Conservation (phyloP, 2,113 vertebrate genomes). For the Pandion haliaetus region DNA sequence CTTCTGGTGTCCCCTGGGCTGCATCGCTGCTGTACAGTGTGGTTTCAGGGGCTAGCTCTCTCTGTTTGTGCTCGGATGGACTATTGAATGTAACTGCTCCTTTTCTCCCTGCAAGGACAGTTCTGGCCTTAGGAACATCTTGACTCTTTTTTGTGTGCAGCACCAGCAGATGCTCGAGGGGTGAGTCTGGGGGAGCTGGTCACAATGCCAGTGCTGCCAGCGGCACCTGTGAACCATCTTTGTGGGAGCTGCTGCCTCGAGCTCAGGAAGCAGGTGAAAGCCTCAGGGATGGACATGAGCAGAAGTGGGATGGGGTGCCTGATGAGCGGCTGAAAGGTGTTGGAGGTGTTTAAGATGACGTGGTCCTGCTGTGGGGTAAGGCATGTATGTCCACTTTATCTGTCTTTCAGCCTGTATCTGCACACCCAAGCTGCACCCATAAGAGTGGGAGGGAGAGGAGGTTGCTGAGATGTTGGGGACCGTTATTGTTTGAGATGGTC, state of each 20-base stretch:
- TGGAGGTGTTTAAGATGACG: slow-evolving; percentile 60
- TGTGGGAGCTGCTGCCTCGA: not conserved
- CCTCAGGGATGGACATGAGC: not conserved
- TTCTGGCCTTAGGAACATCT: accelerated
- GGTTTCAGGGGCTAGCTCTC: not conserved
- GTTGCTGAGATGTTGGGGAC: not conserved
- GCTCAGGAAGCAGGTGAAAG: not conserved
- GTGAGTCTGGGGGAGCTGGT: not conserved
- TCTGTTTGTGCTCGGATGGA: not conserved
- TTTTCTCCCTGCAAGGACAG: accelerated
- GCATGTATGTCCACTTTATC: not conserved
- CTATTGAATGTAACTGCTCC: accelerated
- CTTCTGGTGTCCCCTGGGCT: not conserved
- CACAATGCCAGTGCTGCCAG: not conserved
- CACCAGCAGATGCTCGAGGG: not conserved
- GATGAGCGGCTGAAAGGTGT: not conserved
- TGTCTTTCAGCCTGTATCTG: not conserved
- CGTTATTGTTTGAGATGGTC: accelerated
- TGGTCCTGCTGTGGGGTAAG: slow-evolving; percentile 77
- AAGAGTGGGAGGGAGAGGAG: not conserved
- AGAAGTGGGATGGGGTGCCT: not conserved
- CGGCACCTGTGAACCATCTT: accelerated
- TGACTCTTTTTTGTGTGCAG: not conserved
- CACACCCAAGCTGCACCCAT: not conserved
- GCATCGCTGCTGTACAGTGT: accelerated